Conservation (phyloP, 1,140 invertebrate genomes). For the Diuraphis noxia region DNA sequence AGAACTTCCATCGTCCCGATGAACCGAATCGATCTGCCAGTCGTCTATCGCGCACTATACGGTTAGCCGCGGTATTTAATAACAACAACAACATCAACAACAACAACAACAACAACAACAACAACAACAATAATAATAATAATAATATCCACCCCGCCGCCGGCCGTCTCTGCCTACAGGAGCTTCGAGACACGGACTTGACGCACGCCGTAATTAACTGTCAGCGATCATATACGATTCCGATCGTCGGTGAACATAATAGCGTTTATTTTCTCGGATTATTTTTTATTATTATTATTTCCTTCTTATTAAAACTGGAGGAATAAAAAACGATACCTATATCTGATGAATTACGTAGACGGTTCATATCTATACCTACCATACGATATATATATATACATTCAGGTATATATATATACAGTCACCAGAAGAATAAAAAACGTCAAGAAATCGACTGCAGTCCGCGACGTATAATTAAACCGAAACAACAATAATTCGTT, state of each 20-base stretch:
- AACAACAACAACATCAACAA: conserved; percentile 20
- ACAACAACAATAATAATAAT: conserved; percentile 19
- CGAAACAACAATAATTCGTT: conserved; percentile 26
- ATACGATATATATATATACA: background rate
- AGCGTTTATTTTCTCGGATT: conserved; percentile 14
- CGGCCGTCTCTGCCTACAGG: background rate
- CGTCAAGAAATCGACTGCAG: conserved; percentile 35
- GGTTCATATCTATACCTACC: background rate
- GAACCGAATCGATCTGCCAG: conserved; percentile 44
- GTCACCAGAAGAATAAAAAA: background rate
- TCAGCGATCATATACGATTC: conserved; percentile 47
- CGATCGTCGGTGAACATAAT: conserved; percentile 7
- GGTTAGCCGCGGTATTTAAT: conserved; percentile 19
- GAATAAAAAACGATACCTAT: background rate
- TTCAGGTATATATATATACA: background rate
- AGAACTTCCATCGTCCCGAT: conserved; percentile 34
- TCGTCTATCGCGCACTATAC: background rate
- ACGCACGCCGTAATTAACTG: conserved; percentile 48
- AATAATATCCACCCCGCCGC: conserved; percentile 13
- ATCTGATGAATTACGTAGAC: background rate
- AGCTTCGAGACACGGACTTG: conserved; percentile 33
- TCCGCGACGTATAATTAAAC: conserved; percentile 39
- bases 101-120: conserved; percentile 21
- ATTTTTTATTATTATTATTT: background rate
- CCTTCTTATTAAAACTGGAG: conserved; percentile 16